These are phyloP conservation scores for Amblyjoppa proteus DNA, from an alignment of 2,888 invertebrate species.

Conservation along the genomic window DNA sequence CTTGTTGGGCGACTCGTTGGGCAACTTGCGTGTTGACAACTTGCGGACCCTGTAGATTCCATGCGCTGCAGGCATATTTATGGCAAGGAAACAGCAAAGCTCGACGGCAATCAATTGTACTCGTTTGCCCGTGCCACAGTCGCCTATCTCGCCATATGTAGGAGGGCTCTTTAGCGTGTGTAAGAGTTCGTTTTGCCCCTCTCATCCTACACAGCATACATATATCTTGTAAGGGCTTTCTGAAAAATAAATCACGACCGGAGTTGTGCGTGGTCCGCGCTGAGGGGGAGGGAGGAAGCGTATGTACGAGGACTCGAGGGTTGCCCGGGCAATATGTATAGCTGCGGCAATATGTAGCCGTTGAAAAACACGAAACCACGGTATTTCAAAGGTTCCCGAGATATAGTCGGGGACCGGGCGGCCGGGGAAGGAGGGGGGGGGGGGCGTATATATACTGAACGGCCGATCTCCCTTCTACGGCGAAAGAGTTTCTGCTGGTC, in stretches of 20 bases:
- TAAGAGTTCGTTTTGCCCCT: neutral
- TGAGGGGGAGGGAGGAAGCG: neutral
- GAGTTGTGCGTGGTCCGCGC: conserved; percentile 1
- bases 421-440: neutral
- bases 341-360: conserved; percentile 64
- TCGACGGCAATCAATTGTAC: too few species aligned
- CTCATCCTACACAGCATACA: neutral
- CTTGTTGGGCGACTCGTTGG: too few species aligned
- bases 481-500: conserved; percentile 52
- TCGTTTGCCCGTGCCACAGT: too few species aligned
- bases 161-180: neutral
- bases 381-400: conserved; percentile 72
- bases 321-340: conserved; percentile 62
- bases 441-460: conserved; percentile 34
- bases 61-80: too few species aligned
- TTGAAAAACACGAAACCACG: conserved; percentile 72
- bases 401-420: conserved; percentile 52
- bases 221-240: neutral
- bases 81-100: too few species aligned
- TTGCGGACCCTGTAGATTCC: too few species aligned
- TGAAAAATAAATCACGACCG: conserved; percentile 24
- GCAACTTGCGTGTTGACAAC: too few species aligned
- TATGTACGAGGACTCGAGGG: conserved; percentile 44
- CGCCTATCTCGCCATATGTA: neutral
- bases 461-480: conserved; percentile 36